Evolutionary conservation across 2,797 vertebrate genomes (phyloP), one percentile per base, ranked within the genome.

Genomic region (Pseudocheirus occidentalis): DNA sequence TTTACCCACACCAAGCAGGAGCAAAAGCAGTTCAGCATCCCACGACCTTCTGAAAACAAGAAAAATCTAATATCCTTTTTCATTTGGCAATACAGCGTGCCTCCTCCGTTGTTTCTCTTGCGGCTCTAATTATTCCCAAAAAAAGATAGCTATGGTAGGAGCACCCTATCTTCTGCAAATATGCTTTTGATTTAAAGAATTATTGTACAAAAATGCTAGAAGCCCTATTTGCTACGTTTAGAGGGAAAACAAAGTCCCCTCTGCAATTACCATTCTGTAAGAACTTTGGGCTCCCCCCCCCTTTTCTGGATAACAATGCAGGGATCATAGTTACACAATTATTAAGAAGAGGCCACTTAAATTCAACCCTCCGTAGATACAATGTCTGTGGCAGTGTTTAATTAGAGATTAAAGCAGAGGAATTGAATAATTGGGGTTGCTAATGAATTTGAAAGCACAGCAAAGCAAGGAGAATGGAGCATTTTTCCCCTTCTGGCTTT

Each of bases 361-460:
- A 97, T 97, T 98, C 97, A 93, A 97, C 97, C 97, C 98, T 97
- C 97, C 95, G 93, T 95, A 98, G 98, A 98, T 97, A 98, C 0
- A n/a, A 93, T 95, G 97, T 98, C 98, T 98, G 98, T 62, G 57
- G 96, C 92, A 90, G 93, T 98, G 97, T 98, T 99, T 98, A 99
- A 99, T 98, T 98, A 98, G 98, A 98, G 98, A 98, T 98, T 98
- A 98, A 97, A 98, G 98, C 59, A 91, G 95, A 98, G 97, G 97
- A 98, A 98, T 97, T 98, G 98, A 98, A 98, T 98, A 98, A 99
- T 97, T 97, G 98, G 97, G 94, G 90, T 96, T 97, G 98, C 95
- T 98, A 98, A 98, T 98, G 98, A 99, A 98, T 98, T 98, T 96
- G 97, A 98, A 98, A 98, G 96, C 96, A 98, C 97, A 95, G 96